Percentiles rank a stretch among this genome's conserved stretches.
These are phyloP conservation scores for Nasonia giraulti DNA, from an alignment of 1,140 invertebrate species.

Conservation along the genomic window DNA sequence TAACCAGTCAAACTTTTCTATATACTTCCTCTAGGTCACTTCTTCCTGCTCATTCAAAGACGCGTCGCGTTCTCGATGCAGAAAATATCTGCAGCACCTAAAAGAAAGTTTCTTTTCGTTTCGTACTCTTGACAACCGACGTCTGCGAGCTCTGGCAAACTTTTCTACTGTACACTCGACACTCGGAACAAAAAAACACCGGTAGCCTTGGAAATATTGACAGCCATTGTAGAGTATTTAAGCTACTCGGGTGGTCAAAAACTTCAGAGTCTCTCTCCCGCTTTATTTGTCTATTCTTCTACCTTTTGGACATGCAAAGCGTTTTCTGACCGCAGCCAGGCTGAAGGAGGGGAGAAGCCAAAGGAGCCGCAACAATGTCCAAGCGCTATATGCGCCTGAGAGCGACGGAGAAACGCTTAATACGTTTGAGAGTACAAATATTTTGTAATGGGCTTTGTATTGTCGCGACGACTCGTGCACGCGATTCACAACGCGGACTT, in stretches of 20 bases:
- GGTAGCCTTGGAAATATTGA: conserved; percentile 43
- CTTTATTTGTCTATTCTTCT: conserved; percentile 59
- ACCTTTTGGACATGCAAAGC: conserved; percentile 16
- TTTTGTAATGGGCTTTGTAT: conserved; percentile 53
- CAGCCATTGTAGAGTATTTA: conserved; percentile 48
- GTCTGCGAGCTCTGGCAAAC: background rate
- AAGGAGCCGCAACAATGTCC: background rate
- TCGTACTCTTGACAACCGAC: background rate
- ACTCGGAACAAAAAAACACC: background rate
- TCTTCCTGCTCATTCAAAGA: too few species aligned
- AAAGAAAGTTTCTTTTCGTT: background rate
- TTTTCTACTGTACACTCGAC: conserved; percentile 31
- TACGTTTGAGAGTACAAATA: conserved; percentile 31
- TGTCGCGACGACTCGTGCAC: conserved; percentile 54
- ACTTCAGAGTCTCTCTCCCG: conserved; percentile 21
- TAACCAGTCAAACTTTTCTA: too few species aligned
- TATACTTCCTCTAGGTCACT: too few species aligned
- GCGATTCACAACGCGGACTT: too few species aligned
- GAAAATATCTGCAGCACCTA: background rate
- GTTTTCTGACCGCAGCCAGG: background rate
- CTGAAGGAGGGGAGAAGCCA: background rate
- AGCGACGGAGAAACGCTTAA: background rate
- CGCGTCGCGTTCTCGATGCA: too few species aligned
- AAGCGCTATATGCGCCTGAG: background rate
- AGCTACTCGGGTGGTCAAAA: conserved; percentile 52